phyloP scores from a whole-genome alignment of 2,113 vertebrate species.

The Athene noctua region DNA sequence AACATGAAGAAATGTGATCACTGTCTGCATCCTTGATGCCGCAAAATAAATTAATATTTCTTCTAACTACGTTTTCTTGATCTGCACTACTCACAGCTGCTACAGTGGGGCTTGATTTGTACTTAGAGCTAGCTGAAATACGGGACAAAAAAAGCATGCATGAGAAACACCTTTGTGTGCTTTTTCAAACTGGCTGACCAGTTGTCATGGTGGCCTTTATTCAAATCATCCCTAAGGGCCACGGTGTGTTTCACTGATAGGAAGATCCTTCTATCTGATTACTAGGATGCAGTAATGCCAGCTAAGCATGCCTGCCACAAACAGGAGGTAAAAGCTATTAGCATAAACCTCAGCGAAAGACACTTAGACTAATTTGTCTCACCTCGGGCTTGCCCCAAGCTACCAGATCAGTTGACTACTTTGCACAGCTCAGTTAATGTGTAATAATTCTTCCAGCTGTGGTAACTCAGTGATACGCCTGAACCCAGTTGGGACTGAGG shows the following conservation, averaged over 20 bases:
- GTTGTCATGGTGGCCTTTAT: neutral
- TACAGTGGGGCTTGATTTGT: neutral
- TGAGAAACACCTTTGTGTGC: neutral
- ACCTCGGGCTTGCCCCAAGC: neutral
- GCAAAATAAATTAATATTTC: neutral
- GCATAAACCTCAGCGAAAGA: neutral
- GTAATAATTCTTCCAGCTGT: neutral
- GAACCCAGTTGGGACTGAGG: neutral
- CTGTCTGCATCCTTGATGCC: neutral
- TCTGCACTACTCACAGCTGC: neutral
- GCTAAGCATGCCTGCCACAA: neutral
- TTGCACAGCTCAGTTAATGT: neutral
- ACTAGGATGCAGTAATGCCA: neutral
- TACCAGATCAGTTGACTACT: neutral
- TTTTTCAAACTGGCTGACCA: neutral
- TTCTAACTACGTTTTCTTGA: neutral
- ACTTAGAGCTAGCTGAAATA: neutral
- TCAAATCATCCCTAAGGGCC: neutral
- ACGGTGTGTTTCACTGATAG: rapidly evolving
- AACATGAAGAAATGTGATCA: neutral
- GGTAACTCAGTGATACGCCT: neutral
- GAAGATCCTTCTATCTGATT: neutral
- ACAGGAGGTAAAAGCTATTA: neutral
- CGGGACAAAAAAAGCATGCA: neutral
- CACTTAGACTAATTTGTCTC: neutral